These are phyloP conservation scores for Phasianus colchicus DNA, from an alignment of 2,113 vertebrate genomes.

Conservation along the genomic window DNA sequence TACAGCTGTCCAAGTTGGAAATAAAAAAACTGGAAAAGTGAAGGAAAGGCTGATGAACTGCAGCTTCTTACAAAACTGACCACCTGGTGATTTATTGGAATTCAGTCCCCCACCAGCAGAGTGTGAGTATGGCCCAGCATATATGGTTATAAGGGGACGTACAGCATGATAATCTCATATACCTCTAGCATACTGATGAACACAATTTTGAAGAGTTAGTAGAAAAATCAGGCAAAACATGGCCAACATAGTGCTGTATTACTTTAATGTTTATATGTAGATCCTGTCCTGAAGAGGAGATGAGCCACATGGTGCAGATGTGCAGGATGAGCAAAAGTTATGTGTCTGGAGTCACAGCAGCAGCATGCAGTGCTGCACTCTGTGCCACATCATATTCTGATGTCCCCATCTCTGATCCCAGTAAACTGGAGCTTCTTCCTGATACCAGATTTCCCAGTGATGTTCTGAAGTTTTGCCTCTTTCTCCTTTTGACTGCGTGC, in stretches of 20 bases:
- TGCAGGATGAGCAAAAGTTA: neutral
- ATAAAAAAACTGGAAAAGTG: neutral
- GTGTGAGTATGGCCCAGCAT: neutral
- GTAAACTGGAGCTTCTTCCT: neutral
- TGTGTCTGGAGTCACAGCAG: neutral
- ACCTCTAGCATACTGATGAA: neutral
- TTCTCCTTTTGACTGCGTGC: neutral
- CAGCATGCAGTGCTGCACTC: too few species aligned
- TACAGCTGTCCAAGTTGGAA: neutral
- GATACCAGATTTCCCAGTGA: neutral
- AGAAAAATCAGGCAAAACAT: neutral
- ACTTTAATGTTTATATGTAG: neutral
- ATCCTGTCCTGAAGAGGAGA: neutral
- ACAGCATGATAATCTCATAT: neutral
- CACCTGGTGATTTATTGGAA: neutral
- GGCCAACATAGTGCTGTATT: neutral
- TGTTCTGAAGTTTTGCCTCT: neutral
- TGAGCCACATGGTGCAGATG: neutral
- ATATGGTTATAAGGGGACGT: neutral
- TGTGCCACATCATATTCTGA: neutral
- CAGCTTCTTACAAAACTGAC: neutral
- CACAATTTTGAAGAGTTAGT: neutral
- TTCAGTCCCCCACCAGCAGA: neutral
- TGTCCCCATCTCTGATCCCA: neutral
- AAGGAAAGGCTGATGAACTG: neutral